Conservation (phyloP, 37 sponge, comb jelly and placozoan genomes). For the Halisarca cf. caerulea region DNA sequence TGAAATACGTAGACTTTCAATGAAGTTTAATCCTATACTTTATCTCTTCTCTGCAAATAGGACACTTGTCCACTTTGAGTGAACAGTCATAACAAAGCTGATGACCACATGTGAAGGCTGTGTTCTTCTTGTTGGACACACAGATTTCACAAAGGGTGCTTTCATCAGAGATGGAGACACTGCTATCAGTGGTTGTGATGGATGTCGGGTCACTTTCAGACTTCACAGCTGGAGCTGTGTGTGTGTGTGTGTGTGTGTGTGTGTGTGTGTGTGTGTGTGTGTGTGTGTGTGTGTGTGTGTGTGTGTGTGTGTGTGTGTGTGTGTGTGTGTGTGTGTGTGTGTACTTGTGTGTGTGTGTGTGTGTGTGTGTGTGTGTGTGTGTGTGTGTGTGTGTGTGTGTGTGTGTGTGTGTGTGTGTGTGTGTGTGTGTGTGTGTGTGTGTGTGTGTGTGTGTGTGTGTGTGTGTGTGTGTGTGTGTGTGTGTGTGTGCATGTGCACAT, state of each 20-base stretch:
- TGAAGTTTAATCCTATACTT: slow-evolving; percentile 72
- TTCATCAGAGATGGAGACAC: slow-evolving; percentile 4
- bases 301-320: no score
- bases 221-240: no score
- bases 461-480: slow-evolving; percentile 7
- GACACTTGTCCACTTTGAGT: slow-evolving; percentile 72
- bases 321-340: no score
- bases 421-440: not conserved
- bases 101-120: slow-evolving; percentile 84
- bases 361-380: no score
- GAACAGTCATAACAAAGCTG: slow-evolving; percentile 82
- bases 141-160: slow-evolving; percentile 60
- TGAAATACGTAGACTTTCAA: no score
- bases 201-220: no score
- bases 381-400: slow-evolving; percentile 13
- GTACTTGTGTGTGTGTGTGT: no score
- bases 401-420: not conserved
- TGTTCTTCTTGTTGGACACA: slow-evolving; percentile 69
- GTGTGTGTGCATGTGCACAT: not conserved
- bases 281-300: no score
- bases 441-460: not conserved
- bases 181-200: no score
- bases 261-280: not conserved
- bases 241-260: not conserved
- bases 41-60: slow-evolving; percentile 78